Percentiles rank a stretch among this genome's conserved stretches.
Evolutionary conservation across 2,888 invertebrate genomes (phyloP).

Genomic region (Podabrus alpinus): DNA sequence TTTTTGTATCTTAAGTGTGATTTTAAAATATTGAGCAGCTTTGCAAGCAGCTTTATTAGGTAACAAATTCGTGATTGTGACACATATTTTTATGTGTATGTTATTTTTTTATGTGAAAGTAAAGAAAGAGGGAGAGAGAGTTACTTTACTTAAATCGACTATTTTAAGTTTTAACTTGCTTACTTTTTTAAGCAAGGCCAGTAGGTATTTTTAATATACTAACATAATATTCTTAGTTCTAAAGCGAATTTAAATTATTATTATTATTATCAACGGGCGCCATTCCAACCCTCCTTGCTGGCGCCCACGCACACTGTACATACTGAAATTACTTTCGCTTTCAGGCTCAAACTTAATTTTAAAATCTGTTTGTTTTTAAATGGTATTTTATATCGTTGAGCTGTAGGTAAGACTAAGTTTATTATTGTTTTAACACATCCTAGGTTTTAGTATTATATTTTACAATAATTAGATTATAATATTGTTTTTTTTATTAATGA

Average conservation of each 20-base stretch:
- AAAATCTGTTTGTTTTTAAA: constrained; percentile 11
- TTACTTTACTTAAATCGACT: constrained; percentile 39
- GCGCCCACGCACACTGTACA: background rate
- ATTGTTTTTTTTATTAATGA: constrained; percentile 47
- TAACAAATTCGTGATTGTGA: constrained; percentile 26
- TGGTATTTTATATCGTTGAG: constrained; percentile 7
- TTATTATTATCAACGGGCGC: background rate
- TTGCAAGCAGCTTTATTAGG: constrained; percentile 25
- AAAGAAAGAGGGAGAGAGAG: constrained; percentile 16
- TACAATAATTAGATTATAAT: constrained; percentile 23
- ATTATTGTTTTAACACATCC: constrained; percentile 27
- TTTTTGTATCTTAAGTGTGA: constrained; percentile 23
- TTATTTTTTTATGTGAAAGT: constrained; percentile 22
- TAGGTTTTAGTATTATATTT: constrained; percentile 35
- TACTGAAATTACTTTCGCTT: background rate
- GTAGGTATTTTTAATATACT: constrained; percentile 36
- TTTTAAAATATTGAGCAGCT: constrained; percentile 22
- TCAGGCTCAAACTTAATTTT: constrained; percentile 19
- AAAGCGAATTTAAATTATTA: background rate
- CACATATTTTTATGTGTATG: constrained; percentile 29
- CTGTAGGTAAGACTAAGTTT: constrained; percentile 10
- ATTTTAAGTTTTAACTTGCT: constrained; percentile 49
- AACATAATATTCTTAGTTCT: constrained; percentile 23
- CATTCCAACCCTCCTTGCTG: too few relatives aligned
- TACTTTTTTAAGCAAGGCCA: constrained; percentile 37